phyloP scores from a whole-genome alignment of 2,113 vertebrate genomes.

The Pao palembangensis region DNA sequence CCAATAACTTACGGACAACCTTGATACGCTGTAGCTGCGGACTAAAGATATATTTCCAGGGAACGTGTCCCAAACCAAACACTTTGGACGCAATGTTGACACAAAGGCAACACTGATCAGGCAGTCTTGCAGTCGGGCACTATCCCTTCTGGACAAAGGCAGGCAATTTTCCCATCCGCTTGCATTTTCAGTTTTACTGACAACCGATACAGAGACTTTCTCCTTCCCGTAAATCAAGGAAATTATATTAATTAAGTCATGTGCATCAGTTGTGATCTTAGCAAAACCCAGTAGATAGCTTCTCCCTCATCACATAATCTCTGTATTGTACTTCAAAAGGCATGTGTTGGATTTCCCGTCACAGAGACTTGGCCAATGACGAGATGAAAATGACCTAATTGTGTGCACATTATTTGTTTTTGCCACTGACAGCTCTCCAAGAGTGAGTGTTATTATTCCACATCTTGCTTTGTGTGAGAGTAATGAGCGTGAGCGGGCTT shows the following conservation, averaged over 20 bases:
- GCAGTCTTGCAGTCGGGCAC: conserved; percentile 25
- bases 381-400: conserved; percentile 60
- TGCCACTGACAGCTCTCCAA: conserved; percentile 21
- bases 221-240: conserved; percentile 22
- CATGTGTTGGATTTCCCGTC: conserved; percentile 28
- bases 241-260: conserved; percentile 47
- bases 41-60: conserved; percentile 8
- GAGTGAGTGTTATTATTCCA: conserved; percentile 43
- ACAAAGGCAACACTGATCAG: conserved; percentile 44
- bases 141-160: conserved; percentile 35
- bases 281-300: conserved; percentile 22
- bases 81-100: conserved; percentile 39
- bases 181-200: conserved; percentile 19
- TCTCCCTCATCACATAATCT: conserved; percentile 17
- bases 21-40: conserved; percentile 2
- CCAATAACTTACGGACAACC: conserved; percentile 24
- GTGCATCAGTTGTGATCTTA: conserved; percentile 53
- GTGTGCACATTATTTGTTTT: conserved; percentile 45
- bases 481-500: conserved; percentile 57
- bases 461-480: conserved; percentile 58
- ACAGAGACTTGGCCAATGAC: conserved; percentile 26
- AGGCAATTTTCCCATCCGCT: conserved; percentile 49
- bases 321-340: conserved; percentile 40
- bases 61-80: conserved; percentile 40
- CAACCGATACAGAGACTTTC: conserved; percentile 26